Percentiles rank a stretch among this genome's conserved stretches.
These are phyloP conservation scores for Sebastes oblongus DNA, from an alignment of 2,797 vertebrate genomes.

Conservation along the genomic window DNA sequence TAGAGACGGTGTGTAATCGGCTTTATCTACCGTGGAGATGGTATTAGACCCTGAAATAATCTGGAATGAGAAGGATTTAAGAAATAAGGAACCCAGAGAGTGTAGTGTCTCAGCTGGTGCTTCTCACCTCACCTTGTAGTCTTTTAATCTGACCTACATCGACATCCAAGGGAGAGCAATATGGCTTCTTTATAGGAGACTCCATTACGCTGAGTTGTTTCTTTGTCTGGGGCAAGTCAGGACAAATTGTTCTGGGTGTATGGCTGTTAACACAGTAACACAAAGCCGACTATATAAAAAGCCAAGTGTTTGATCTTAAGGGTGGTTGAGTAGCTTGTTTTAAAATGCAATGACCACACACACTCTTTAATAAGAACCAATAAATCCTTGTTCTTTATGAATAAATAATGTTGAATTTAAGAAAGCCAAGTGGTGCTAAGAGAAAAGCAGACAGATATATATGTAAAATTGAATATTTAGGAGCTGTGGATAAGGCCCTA, in stretches of 20 bases:
- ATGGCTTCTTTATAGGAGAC: constrained; percentile 14
- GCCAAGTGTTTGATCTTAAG: constrained; percentile 10
- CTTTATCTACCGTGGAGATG: constrained; percentile 65
- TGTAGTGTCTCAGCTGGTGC: background rate
- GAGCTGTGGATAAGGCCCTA: background rate
- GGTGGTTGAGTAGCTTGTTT: constrained; percentile 4
- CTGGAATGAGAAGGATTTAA: constrained; percentile 51
- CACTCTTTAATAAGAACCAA: constrained; percentile 23
- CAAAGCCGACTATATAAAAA: constrained; percentile 4
- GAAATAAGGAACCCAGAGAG: constrained; percentile 25
- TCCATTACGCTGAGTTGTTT: constrained; percentile 5
- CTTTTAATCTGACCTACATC: constrained; percentile 37
- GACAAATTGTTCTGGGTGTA: constrained; percentile 22
- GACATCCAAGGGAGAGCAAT: constrained; percentile 1
- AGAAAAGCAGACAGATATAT: background rate
- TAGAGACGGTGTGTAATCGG: constrained; percentile 61
- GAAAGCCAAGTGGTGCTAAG: background rate
- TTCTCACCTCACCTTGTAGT: constrained; percentile 20
- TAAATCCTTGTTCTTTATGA: constrained; percentile 38
- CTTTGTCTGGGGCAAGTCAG: constrained; percentile 14
- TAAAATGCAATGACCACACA: constrained; percentile 20
- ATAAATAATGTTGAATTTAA: constrained; percentile 36
- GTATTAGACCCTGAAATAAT: constrained; percentile 67
- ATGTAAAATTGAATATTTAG: background rate
- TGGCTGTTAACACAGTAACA: background rate